Percentiles rank a stretch among this genome's conserved stretches.
Evolutionary conservation across 2,888 invertebrate species (phyloP).

Genomic region (Aphidoletes aphidimyza): DNA sequence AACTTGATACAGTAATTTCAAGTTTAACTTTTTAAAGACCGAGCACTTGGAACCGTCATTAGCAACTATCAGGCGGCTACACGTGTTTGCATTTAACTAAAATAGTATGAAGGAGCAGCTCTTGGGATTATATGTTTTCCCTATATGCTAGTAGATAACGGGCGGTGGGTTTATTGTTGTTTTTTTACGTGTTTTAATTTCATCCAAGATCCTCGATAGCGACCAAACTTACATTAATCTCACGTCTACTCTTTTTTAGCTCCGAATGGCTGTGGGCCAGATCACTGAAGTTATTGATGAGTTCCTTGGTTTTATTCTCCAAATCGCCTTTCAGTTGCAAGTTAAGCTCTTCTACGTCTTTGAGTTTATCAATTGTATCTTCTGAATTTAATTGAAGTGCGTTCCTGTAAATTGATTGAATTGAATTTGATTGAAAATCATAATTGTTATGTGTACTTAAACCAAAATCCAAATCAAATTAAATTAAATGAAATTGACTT

Average conservation of each 20-base stretch:
- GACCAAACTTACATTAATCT: slow-evolving; percentile 69
- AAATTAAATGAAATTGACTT: slow-evolving; percentile 56
- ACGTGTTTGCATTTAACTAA: too few species aligned
- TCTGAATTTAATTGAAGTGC: slow-evolving; percentile 66
- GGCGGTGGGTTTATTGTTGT: neutral
- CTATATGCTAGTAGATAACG: neutral
- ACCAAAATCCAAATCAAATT: neutral
- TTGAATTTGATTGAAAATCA: neutral
- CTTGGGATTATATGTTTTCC: too few species aligned
- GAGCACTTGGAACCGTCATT: too few species aligned
- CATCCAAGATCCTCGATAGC: neutral
- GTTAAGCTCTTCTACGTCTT: slow-evolving; percentile 70
- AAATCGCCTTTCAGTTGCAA: slow-evolving; percentile 69
- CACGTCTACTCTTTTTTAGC: slow-evolving; percentile 69
- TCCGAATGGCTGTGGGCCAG: slow-evolving; percentile 69
- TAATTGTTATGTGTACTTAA: neutral
- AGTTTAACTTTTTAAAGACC: too few species aligned
- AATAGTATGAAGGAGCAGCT: too few species aligned
- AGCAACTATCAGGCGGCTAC: too few species aligned
- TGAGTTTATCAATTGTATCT: slow-evolving; percentile 68
- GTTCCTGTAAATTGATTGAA: slow-evolving; percentile 61
- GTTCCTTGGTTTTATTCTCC: slow-evolving; percentile 60
- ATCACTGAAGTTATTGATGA: slow-evolving; percentile 66
- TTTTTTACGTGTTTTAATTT: slow-evolving; percentile 55
- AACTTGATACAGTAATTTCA: too few species aligned